Evolutionary conservation across 2,888 invertebrate genomes (phyloP).

Genomic region (Volucella bombylans): DNA sequence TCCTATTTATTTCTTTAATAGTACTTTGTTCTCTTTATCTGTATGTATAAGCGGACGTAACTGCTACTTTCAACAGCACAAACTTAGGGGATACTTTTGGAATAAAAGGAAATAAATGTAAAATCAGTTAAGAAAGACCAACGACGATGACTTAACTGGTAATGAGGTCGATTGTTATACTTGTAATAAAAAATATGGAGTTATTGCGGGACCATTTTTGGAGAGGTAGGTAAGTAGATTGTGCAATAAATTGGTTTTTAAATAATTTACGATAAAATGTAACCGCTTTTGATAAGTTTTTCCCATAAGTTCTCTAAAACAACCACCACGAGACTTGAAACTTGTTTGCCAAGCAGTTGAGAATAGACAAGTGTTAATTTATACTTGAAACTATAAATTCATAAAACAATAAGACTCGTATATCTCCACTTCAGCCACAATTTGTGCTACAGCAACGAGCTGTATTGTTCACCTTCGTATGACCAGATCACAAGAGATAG

Average conservation of each 20-base stretch:
- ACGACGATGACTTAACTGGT: constrained; percentile 53
- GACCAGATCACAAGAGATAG: too few relatives aligned
- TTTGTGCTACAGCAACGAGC: too few relatives aligned
- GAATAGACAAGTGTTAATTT: too few relatives aligned
- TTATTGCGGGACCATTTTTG: constrained; percentile 43
- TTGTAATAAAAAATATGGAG: constrained; percentile 39
- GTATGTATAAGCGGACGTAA: constrained; percentile 11
- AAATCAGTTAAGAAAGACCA: constrained; percentile 71
- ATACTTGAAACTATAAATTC: too few relatives aligned
- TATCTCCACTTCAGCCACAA: too few relatives aligned
- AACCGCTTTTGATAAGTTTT: constrained; percentile 9
- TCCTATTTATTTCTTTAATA: constrained; percentile 54
- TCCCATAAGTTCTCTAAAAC: neutral
- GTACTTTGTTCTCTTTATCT: constrained; percentile 68
- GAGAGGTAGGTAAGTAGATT: neutral
- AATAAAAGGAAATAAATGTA: constrained; percentile 73
- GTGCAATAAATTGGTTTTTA: neutral
- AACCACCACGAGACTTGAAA: too few relatives aligned
- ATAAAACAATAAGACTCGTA: too few relatives aligned
- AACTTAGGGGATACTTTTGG: constrained; percentile 32
- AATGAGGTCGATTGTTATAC: constrained; percentile 70
- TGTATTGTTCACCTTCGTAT: too few relatives aligned
- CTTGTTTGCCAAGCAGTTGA: too few relatives aligned
- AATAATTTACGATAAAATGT: constrained; percentile 51
- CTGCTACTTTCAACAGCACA: neutral